A percentile compares a stretch with the other conserved stretches of the same genome.
Evolutionary conservation across 2,888 invertebrate genomes (phyloP).

Genomic region (Drosophila limbata): DNA sequence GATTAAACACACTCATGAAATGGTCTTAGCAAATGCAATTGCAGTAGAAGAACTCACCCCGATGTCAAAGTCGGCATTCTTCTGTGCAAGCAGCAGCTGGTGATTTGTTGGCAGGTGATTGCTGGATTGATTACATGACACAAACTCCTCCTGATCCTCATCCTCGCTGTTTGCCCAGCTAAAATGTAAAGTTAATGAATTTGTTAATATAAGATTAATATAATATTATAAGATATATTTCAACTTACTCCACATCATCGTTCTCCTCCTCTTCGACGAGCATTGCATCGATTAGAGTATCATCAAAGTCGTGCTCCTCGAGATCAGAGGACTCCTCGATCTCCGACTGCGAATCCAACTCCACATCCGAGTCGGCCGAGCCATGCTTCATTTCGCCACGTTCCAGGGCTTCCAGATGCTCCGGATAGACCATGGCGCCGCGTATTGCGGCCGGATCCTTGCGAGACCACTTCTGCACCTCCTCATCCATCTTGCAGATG

Average conservation of each 20-base stretch:
- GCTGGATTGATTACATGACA: constrained; percentile 25
- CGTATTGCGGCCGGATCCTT: constrained; percentile 97
- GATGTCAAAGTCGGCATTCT: constrained; percentile 87
- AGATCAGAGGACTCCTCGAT: constrained; percentile 86
- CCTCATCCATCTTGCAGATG: constrained; percentile 98
- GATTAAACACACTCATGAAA: background rate
- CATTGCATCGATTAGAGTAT: constrained; percentile 86
- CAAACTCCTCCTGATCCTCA: constrained; percentile 55
- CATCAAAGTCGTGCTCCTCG: constrained; percentile 87
- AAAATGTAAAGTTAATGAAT: background rate
- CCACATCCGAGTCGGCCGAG: constrained; percentile 88
- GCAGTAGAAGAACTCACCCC: constrained; percentile 85
- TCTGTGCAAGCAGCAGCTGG: constrained; percentile 64
- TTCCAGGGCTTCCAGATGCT: constrained; percentile 93
- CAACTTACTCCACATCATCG: constrained; percentile 84
- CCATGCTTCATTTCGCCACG: constrained; percentile 95
- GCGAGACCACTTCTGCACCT: constrained; percentile 98
- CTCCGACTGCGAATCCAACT: constrained; percentile 85
- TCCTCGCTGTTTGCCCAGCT: constrained; percentile 58
- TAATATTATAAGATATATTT: background rate
- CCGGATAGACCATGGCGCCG: constrained; percentile 97
- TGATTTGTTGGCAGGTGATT: constrained; percentile 59
- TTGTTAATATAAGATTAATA: no score
- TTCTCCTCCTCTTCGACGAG: constrained; percentile 85
- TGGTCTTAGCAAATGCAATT: background rate